Evolutionary conservation across 2,888 invertebrate genomes (phyloP).

Genomic region (Pollenia amentaria): DNA sequence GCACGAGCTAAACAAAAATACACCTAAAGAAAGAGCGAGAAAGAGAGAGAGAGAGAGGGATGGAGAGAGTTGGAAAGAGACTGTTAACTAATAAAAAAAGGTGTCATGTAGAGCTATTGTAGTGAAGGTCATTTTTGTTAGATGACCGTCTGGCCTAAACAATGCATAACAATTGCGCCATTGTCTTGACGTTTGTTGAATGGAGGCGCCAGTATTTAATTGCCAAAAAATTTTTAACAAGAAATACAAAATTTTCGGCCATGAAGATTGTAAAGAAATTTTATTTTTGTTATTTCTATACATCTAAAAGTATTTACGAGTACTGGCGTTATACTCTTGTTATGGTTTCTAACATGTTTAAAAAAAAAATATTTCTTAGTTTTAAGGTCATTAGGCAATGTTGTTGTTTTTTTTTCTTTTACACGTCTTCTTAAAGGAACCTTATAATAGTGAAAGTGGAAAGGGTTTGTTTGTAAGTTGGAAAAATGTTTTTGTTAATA

Average conservation of each 20-base stretch:
- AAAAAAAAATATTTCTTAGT: neutral
- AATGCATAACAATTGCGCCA: conserved; percentile 74
- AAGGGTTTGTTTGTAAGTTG: neutral
- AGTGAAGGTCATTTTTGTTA: conserved; percentile 54
- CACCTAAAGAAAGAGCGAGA: neutral
- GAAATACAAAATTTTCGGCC: neutral
- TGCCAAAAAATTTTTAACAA: conserved; percentile 63
- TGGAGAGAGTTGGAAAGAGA: neutral
- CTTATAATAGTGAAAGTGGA: conserved; percentile 23
- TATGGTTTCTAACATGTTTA: conserved; percentile 23
- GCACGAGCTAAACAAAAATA: conserved; percentile 23
- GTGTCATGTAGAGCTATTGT: conserved; percentile 70
- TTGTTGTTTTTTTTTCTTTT: neutral
- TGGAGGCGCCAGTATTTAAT: conserved; percentile 81
- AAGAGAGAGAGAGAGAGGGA: neutral
- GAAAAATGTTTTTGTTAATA: neutral
- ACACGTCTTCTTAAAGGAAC: neutral
- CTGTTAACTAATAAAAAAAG: conserved; percentile 20
- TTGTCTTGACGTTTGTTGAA: conserved; percentile 72
- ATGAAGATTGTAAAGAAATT: neutral
- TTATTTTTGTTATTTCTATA: neutral
- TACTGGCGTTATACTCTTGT: neutral
- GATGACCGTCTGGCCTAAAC: conserved; percentile 62
- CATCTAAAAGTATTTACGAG: neutral
- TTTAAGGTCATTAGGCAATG: conserved; percentile 15